A percentile compares a stretch with the other conserved stretches of the same genome.
phyloP scores from a whole-genome alignment of 2,888 invertebrate species.

The Chrysodeixis includens region DNA sequence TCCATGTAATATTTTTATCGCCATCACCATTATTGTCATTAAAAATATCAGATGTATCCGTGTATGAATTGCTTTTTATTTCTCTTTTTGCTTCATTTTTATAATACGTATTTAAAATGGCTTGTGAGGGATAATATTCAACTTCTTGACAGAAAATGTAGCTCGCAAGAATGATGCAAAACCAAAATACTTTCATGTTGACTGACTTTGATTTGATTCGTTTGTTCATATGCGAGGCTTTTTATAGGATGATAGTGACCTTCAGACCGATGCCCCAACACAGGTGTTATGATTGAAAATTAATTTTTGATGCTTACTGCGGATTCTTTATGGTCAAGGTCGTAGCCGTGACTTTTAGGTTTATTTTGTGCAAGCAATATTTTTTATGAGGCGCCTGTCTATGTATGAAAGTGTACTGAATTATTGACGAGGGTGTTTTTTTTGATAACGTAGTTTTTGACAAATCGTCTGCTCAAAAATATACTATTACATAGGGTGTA shows the following conservation, averaged over 20 bases:
- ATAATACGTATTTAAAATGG: constrained; percentile 36
- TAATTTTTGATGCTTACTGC: constrained; percentile 79
- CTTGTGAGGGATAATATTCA: constrained; percentile 77
- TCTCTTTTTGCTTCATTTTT: constrained; percentile 43
- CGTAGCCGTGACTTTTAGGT: constrained; percentile 66
- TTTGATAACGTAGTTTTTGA: neutral
- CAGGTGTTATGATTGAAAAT: constrained; percentile 88
- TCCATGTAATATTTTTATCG: constrained; percentile 14
- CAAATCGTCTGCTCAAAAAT: no score
- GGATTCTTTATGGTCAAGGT: constrained; percentile 66
- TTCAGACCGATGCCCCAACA: constrained; percentile 69
- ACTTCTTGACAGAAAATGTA: constrained; percentile 64
- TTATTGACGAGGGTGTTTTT: neutral
- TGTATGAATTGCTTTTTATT: constrained; percentile 26
- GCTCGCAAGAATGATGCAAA: constrained; percentile 19
- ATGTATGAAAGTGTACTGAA: neutral
- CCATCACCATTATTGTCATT: constrained; percentile 9
- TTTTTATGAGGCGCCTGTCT: constrained; percentile 14
- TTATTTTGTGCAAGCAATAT: constrained; percentile 27
- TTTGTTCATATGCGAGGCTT: constrained; percentile 44
- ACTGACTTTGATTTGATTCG: constrained; percentile 20
- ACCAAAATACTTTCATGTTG: constrained; percentile 43
- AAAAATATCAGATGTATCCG: constrained; percentile 2
- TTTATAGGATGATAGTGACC: constrained; percentile 74
- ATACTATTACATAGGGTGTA: no score